A percentile compares a stretch with the other conserved stretches of the same genome.
Evolutionary conservation across 2,888 invertebrate species (phyloP).

Genomic region (Tholera decimalis): DNA sequence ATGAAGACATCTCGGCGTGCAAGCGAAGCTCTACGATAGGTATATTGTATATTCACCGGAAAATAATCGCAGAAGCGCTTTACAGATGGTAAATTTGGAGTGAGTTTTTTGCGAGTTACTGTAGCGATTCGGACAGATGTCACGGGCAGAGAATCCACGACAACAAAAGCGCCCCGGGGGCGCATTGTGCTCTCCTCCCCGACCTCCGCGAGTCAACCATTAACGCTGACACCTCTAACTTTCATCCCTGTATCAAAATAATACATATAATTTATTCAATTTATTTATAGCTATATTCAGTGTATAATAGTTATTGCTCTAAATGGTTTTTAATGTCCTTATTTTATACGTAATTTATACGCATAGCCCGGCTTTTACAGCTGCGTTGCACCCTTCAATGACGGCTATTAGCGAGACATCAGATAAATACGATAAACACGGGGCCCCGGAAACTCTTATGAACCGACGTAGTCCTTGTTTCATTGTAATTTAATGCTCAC

Average conservation of each 20-base stretch:
- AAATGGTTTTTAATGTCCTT: constrained; percentile 90
- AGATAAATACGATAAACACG: constrained; percentile 82
- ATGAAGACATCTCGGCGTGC: constrained; percentile 82
- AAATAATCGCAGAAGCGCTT: constrained; percentile 83
- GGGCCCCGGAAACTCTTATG: constrained; percentile 80
- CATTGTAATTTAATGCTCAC: constrained; percentile 68
- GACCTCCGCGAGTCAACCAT: constrained; percentile 84
- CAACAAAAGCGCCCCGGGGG: constrained; percentile 89
- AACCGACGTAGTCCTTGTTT: constrained; percentile 67
- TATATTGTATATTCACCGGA: constrained; percentile 81
- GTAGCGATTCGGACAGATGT: constrained; percentile 91
- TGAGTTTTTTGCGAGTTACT: constrained; percentile 90
- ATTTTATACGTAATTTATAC: constrained; percentile 89
- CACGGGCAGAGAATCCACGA: constrained; percentile 86
- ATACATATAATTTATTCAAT: constrained; percentile 86
- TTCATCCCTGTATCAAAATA: constrained; percentile 87
- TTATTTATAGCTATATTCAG: constrained; percentile 85
- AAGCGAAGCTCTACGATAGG: constrained; percentile 69
- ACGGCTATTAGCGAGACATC: constrained; percentile 87
- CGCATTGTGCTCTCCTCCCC: constrained; percentile 85
- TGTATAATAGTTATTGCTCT: constrained; percentile 87
- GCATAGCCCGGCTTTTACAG: constrained; percentile 79
- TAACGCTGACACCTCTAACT: constrained; percentile 89
- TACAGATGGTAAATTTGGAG: constrained; percentile 85
- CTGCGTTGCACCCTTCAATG: constrained; percentile 86